phyloP scores from a whole-genome alignment of 2,888 invertebrate genomes.

The Pristionchus arcanus region DNA sequence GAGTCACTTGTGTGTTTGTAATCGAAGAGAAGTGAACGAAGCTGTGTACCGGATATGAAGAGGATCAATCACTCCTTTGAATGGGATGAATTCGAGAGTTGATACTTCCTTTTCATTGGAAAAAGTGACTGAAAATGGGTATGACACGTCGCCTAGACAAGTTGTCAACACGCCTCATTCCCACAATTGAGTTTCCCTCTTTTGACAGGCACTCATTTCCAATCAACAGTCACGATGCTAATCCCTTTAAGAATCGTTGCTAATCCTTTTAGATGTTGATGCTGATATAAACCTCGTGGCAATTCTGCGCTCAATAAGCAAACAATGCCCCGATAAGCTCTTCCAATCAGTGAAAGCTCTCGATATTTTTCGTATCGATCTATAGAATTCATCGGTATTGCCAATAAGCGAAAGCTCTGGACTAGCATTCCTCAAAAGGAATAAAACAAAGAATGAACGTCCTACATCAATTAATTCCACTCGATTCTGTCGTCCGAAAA shows the following conservation, averaged over 20 bases:
- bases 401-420: no score
- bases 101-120: background rate
- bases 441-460: no score
- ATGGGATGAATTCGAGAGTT: background rate
- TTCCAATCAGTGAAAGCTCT: background rate
- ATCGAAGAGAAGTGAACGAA: background rate
- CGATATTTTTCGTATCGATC: background rate
- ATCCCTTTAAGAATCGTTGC: background rate
- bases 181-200: background rate
- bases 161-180: background rate
- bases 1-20: slow-evolving; percentile 41
- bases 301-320: background rate
- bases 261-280: background rate
- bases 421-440: no score
- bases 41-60: background rate
- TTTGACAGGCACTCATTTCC: background rate
- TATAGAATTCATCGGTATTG: slow-evolving; percentile 44
- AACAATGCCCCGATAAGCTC: slow-evolving; percentile 24
- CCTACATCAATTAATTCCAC: no score
- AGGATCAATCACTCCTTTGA: background rate
- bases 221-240: background rate
- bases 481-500: no score
- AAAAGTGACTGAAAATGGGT: slow-evolving; percentile 6
- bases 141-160: slow-evolving; percentile 2
- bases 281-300: background rate